Percentiles rank a stretch among this genome's conserved stretches.
These are phyloP conservation scores for Bemisia tabaci DNA, from an alignment of 1,140 invertebrate species.

Conservation along the genomic window DNA sequence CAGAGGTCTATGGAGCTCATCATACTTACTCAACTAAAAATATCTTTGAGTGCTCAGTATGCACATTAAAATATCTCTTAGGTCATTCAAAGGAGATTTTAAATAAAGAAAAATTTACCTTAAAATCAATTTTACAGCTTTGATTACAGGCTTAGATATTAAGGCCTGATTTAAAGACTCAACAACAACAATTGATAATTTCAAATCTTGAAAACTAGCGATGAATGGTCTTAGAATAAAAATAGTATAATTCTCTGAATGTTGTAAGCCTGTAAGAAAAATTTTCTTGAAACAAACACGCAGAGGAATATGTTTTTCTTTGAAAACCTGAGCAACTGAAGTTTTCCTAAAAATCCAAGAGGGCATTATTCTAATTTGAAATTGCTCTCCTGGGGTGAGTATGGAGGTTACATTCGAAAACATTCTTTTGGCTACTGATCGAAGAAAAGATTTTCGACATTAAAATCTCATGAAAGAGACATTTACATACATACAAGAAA, in stretches of 20 bases:
- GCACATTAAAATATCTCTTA: too few relatives aligned
- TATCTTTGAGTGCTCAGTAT: too few relatives aligned
- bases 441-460: background rate
- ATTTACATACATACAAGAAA: background rate
- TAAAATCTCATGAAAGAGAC: background rate
- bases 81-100: too few relatives aligned
- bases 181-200: background rate
- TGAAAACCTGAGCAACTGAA: background rate
- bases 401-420: too few relatives aligned
- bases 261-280: too few relatives aligned
- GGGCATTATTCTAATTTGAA: background rate
- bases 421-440: background rate
- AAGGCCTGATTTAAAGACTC: background rate
- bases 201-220: background rate
- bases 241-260: too few relatives aligned
- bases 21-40: too few relatives aligned
- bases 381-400: background rate
- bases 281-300: background rate
- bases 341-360: background rate
- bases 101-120: too few relatives aligned
- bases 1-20: too few relatives aligned
- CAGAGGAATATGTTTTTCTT: background rate
- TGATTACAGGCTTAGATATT: background rate
- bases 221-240: background rate
- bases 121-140: too few relatives aligned